A percentile compares a stretch with the other conserved stretches of the same genome.
phyloP scores from a whole-genome alignment of 2,113 vertebrate genomes.

The Oreochromis tanganicae region DNA sequence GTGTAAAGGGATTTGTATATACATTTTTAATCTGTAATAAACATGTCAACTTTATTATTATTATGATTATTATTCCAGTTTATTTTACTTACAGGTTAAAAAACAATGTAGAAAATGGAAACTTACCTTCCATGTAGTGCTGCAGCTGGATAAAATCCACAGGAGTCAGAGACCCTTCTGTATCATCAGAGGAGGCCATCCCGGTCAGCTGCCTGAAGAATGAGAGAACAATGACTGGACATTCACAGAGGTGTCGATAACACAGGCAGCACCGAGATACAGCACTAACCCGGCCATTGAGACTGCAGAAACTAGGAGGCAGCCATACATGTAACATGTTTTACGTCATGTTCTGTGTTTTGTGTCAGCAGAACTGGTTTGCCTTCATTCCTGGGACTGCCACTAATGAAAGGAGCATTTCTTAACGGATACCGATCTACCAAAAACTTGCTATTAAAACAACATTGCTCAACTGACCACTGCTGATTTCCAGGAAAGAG shows the following conservation, averaged over 20 bases:
- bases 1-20: background rate
- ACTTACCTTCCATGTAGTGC: slow-evolving; percentile 85
- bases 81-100: background rate
- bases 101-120: background rate
- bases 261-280: background rate
- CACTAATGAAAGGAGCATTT: background rate
- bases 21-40: background rate
- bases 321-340: background rate
- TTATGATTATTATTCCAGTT: background rate
- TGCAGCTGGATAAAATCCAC: slow-evolving; percentile 86
- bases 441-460: background rate
- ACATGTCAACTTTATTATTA: background rate
- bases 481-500: background rate
- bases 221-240: background rate
- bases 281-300: background rate
- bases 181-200: slow-evolving; percentile 52
- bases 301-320: background rate
- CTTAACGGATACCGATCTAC: background rate
- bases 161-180: slow-evolving; percentile 71
- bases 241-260: background rate
- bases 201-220: background rate
- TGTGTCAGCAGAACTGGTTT: slow-evolving; percentile 29
- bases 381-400: slow-evolving; percentile 26
- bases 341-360: background rate
- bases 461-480: background rate